A percentile compares a stretch with the other conserved stretches of the same genome.
Evolutionary conservation across 2,113 vertebrate genomes (phyloP).

Genomic region (Delphinus delphis): DNA sequence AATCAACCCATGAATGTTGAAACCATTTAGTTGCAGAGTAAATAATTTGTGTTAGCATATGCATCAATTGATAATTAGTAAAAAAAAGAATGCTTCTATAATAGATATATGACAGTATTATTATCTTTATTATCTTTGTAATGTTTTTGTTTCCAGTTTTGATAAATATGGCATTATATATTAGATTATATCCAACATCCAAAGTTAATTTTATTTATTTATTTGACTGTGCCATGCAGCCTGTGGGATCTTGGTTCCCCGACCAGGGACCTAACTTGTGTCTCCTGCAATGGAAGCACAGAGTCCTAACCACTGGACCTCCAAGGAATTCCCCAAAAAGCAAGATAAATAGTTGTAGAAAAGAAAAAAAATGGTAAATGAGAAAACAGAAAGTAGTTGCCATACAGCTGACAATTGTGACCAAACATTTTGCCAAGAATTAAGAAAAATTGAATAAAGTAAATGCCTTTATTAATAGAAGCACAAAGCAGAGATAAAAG

Average conservation of each 20-base stretch:
- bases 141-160: not conserved
- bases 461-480: not conserved
- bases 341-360: not conserved
- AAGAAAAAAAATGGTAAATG: not conserved
- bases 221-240: not conserved
- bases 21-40: not conserved
- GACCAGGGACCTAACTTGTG: not conserved
- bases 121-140: not conserved
- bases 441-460: not conserved
- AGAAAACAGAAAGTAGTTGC: not conserved
- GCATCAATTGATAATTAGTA: not conserved
- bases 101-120: not conserved
- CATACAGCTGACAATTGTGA: not conserved
- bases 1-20: not conserved
- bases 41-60: not conserved
- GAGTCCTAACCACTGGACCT: not conserved
- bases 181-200: not conserved
- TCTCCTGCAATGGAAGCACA: not conserved
- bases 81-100: not conserved
- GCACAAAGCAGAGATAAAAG: not conserved
- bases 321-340: not conserved
- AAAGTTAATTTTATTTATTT: not conserved
- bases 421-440: not conserved
- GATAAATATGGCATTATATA: not conserved
- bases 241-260: not conserved